A percentile compares a stretch with the other conserved stretches of the same genome.
Conservation (phyloP, 2,888 invertebrate species). For the Octonoba sinensis region DNA sequence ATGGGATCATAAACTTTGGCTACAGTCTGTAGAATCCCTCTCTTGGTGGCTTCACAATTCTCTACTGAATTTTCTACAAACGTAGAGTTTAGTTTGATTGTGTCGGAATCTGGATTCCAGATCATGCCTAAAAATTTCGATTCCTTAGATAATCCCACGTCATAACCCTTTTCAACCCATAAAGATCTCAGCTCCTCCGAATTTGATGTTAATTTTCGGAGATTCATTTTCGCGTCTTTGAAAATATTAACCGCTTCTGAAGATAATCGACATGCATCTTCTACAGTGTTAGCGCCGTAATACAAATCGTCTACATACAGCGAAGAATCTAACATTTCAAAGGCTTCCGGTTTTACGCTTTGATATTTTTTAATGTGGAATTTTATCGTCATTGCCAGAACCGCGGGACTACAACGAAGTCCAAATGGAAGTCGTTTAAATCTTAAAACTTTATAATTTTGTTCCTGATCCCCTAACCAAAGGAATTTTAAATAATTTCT, state of each 20-base stretch:
- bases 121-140: conserved; percentile 1
- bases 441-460: background rate
- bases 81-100: background rate
- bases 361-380: background rate
- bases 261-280: background rate
- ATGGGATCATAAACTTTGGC: background rate
- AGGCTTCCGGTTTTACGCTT: background rate
- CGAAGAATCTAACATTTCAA: conserved; percentile 3
- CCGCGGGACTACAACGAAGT: background rate
- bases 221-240: background rate
- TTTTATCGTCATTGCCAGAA: background rate
- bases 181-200: background rate
- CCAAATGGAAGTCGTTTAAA: background rate
- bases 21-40: background rate
- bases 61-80: background rate
- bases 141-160: background rate
- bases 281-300: background rate
- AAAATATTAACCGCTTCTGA: background rate
- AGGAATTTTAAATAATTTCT: background rate
- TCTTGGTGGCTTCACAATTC: no score
- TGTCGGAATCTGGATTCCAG: background rate
- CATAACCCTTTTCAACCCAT: background rate
- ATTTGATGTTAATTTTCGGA: background rate
- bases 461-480: background rate
- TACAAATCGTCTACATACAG: conserved; percentile 9